phyloP scores from a whole-genome alignment of 2,888 invertebrate species.

The Ennomos erosarius region DNA sequence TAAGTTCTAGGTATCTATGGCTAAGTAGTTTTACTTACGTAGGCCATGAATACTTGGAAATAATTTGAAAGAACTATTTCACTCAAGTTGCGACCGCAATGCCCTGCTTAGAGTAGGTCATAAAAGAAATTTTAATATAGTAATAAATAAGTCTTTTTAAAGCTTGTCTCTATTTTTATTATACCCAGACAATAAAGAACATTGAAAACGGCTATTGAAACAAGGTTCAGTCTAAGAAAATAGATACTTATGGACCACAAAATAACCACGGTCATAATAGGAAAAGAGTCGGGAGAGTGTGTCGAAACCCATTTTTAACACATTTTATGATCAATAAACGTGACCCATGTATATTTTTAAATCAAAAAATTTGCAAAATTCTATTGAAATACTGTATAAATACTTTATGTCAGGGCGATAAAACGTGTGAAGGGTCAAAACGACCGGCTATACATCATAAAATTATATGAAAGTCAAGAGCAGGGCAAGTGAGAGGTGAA shows the following conservation, averaged over 20 bases:
- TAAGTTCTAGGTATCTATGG: too few species aligned
- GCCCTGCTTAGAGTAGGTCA: too few species aligned
- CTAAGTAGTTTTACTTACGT: too few species aligned
- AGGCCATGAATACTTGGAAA: too few species aligned
- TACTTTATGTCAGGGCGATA: slow-evolving; percentile 68
- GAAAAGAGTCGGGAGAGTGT: slow-evolving; percentile 25
- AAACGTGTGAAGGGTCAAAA: slow-evolving; percentile 82
- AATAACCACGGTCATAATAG: slow-evolving; percentile 18
- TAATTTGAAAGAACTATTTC: too few species aligned
- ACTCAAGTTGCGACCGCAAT: too few species aligned
- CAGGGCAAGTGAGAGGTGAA: slow-evolving; percentile 80
- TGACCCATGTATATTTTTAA: slow-evolving; percentile 64
- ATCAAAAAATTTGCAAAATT: slow-evolving; percentile 61
- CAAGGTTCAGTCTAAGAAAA: slow-evolving; percentile 8
- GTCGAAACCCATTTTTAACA: slow-evolving; percentile 40
- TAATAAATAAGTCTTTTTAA: not conserved
- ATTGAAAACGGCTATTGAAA: slow-evolving; percentile 1
- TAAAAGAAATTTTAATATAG: not conserved
- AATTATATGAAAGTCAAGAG: slow-evolving; percentile 85
- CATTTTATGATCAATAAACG: slow-evolving; percentile 59
- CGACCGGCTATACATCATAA: slow-evolving; percentile 81
- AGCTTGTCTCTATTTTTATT: not conserved
- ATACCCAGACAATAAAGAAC: slow-evolving; percentile 3
- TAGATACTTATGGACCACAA: slow-evolving; percentile 22
- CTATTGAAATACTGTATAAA: slow-evolving; percentile 46